A percentile compares a stretch with the other conserved stretches of the same genome.
Evolutionary conservation across 2,888 invertebrate species (phyloP).

Genomic region (Hypomecis atomaria): DNA sequence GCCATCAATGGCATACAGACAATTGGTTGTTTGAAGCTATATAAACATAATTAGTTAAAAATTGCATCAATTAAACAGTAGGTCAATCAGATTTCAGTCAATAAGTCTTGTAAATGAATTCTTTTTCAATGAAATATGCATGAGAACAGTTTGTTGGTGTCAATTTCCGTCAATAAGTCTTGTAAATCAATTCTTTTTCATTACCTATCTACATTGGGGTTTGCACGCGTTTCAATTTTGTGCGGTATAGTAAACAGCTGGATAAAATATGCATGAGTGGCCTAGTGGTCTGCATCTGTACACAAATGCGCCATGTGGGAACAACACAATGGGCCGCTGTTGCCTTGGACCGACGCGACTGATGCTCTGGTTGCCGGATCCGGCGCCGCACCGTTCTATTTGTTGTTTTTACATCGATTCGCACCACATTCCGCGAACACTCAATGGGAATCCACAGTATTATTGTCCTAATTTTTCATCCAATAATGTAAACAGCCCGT

Average conservation of each 20-base stretch:
- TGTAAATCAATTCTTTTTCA: neutral
- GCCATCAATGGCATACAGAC: too few relatives aligned
- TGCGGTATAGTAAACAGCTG: slow-evolving; percentile 20
- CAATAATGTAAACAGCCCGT: slow-evolving; percentile 36
- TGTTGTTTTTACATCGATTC: slow-evolving; percentile 51
- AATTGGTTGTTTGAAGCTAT: too few relatives aligned
- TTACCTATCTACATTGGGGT: neutral
- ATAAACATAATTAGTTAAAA: too few relatives aligned
- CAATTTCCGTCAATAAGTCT: neutral
- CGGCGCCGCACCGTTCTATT: slow-evolving; percentile 35
- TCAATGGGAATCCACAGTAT: slow-evolving; percentile 24
- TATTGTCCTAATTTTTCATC: slow-evolving; percentile 19
- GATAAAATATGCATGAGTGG: slow-evolving; percentile 20
- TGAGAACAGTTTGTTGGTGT: too few relatives aligned
- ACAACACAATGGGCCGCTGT: slow-evolving; percentile 37
- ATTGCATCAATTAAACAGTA: too few relatives aligned
- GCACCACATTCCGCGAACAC: slow-evolving; percentile 37
- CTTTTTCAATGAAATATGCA: neutral
- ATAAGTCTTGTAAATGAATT: neutral
- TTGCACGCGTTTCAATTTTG: slow-evolving; percentile 7
- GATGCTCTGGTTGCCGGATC: slow-evolving; percentile 16
- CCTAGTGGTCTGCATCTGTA: slow-evolving; percentile 9
- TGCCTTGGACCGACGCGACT: slow-evolving; percentile 46
- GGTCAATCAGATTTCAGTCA: neutral
- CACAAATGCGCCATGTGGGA: slow-evolving; percentile 30